Conservation (phyloP, 2,797 vertebrate genomes). For the Mormyrus proboscirostris region DNA sequence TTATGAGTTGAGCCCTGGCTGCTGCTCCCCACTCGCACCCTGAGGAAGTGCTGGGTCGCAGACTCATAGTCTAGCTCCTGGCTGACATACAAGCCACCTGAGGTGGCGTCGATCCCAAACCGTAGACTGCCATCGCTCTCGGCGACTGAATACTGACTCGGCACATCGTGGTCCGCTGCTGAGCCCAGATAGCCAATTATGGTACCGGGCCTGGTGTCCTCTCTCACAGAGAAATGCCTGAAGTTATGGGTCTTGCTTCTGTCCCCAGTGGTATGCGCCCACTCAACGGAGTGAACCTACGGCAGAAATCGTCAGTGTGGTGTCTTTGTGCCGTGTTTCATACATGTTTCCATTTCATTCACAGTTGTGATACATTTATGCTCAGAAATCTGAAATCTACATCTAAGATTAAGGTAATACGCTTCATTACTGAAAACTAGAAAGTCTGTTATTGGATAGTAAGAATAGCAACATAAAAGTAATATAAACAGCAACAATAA, state of each 20-base stretch:
- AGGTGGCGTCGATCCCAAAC: slow-evolving; percentile 69
- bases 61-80: slow-evolving; percentile 83
- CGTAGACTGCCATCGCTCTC: slow-evolving; percentile 62
- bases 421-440: background rate
- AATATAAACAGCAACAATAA: background rate
- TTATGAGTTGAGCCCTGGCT: slow-evolving; percentile 39
- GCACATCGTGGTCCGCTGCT: slow-evolving; percentile 35
- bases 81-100: slow-evolving; percentile 76
- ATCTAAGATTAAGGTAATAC: background rate
- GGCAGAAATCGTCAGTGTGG: slow-evolving; percentile 28
- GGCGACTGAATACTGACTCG: slow-evolving; percentile 61
- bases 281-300: slow-evolving; percentile 68
- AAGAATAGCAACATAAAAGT: background rate
- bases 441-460: background rate
- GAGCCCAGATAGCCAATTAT: slow-evolving; percentile 62
- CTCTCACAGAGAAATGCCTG: slow-evolving; percentile 67
- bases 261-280: slow-evolving; percentile 28
- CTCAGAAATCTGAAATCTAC: background rate
- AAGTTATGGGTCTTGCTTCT: slow-evolving; percentile 43
- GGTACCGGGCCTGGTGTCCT: slow-evolving; percentile 67
- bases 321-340: background rate
- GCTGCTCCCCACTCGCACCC: slow-evolving; percentile 58
- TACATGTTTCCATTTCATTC: background rate
- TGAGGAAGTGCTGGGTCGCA: slow-evolving; percentile 64
- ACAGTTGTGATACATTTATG: background rate